These are phyloP conservation scores for Periplaneta americana DNA, from an alignment of 1,140 invertebrate species.

Conservation along the genomic window DNA sequence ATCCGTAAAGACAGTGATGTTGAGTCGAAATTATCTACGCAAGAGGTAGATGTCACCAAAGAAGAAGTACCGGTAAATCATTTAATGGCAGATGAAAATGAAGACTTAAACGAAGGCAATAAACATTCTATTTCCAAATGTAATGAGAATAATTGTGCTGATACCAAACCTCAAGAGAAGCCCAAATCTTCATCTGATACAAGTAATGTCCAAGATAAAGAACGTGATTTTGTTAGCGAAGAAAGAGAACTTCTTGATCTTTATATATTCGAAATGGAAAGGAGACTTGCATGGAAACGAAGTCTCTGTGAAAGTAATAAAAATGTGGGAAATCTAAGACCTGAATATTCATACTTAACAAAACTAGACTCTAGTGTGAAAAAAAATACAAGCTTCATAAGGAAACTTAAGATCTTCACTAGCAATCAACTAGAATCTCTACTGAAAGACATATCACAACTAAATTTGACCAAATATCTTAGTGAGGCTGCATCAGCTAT, in stretches of 20 bases:
- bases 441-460: constrained; percentile 75
- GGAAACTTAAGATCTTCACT: constrained; percentile 88
- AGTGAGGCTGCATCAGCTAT: constrained; percentile 89
- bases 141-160: no score
- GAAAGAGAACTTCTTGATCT: neutral
- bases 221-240: neutral
- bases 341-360: neutral
- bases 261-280: neutral
- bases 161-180: no score
- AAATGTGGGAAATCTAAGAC: neutral
- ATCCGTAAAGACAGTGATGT: no score
- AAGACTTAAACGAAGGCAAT: no score
- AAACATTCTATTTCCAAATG: no score
- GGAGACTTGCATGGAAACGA: neutral
- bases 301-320: neutral
- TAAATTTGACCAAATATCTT: constrained; percentile 95
- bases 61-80: no score
- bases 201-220: neutral
- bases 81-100: no score
- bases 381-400: constrained; percentile 96
- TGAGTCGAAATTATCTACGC: no score
- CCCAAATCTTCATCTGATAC: no score
- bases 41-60: no score
- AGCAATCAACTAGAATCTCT: constrained; percentile 77
- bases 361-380: constrained; percentile 94